phyloP scores from a whole-genome alignment of 2,113 vertebrate species.

The Numida meleagris region DNA sequence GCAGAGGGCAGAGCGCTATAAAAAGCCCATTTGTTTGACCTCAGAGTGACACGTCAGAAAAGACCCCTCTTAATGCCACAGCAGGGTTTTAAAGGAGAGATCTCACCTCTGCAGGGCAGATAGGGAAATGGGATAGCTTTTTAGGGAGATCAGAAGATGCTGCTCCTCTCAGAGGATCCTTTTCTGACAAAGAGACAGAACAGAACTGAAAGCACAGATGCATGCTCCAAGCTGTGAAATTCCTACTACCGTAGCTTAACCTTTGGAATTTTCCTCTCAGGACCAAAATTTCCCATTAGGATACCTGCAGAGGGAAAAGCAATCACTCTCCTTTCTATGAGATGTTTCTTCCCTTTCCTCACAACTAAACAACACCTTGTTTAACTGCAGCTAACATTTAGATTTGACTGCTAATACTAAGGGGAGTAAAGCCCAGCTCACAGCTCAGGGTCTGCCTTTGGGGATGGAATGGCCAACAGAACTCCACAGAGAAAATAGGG shows the following conservation, averaged over 20 bases:
- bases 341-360: neutral
- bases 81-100: neutral
- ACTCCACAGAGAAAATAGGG: neutral
- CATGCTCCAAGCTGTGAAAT: neutral
- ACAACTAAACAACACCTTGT: neutral
- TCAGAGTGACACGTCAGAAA: neutral
- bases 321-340: accelerated
- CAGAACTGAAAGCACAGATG: neutral
- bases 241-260: slow-evolving; percentile 10
- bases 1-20: neutral
- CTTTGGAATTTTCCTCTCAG: neutral
- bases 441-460: neutral
- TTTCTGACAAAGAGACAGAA: neutral
- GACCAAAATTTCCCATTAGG: neutral
- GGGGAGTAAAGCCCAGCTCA: neutral
- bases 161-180: neutral
- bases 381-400: neutral
- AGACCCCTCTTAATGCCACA: neutral
- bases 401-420: neutral
- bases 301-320: neutral
- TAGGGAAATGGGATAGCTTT: neutral
- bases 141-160: slow-evolving; percentile 9
- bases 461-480: neutral
- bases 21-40: neutral
- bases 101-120: neutral